phyloP scores from a whole-genome alignment of 2,113 vertebrate genomes.

The Poeciliopsis retropinna region DNA sequence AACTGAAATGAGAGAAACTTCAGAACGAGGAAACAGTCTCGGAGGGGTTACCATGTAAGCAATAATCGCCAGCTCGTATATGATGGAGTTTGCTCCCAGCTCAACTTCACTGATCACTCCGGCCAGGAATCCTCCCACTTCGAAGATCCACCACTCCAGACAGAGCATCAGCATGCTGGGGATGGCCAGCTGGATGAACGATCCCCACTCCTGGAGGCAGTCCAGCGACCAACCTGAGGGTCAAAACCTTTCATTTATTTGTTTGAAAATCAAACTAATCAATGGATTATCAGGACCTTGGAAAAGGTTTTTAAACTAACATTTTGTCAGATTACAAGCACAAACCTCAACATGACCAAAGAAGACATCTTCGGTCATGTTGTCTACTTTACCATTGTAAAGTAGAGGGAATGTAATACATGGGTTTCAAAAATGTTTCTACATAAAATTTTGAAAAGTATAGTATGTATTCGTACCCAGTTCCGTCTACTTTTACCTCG shows the following conservation, averaged over 20 bases:
- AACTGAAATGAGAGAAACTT: neutral
- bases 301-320: neutral
- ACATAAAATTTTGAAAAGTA: neutral
- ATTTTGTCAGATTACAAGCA: too few species aligned
- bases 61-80: constrained; percentile 80
- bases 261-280: neutral
- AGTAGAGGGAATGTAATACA: too few species aligned
- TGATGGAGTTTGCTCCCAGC: constrained; percentile 86
- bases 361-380: too few species aligned
- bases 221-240: constrained; percentile 86
- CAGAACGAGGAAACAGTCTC: neutral
- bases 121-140: constrained; percentile 86
- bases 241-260: neutral
- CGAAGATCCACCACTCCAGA: constrained; percentile 93
- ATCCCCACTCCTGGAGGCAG: constrained; percentile 88
- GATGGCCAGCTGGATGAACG: constrained; percentile 84
- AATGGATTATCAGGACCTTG: neutral
- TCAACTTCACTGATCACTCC: constrained; percentile 86
- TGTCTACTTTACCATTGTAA: too few species aligned
- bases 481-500: neutral
- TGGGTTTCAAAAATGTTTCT: neutral
- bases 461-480: neutral
- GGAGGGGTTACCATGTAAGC: constrained; percentile 85
- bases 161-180: constrained; percentile 94
- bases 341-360: too few species aligned